phyloP scores from a whole-genome alignment of 2,797 vertebrate species.

The Craterocephalus amniculus region DNA sequence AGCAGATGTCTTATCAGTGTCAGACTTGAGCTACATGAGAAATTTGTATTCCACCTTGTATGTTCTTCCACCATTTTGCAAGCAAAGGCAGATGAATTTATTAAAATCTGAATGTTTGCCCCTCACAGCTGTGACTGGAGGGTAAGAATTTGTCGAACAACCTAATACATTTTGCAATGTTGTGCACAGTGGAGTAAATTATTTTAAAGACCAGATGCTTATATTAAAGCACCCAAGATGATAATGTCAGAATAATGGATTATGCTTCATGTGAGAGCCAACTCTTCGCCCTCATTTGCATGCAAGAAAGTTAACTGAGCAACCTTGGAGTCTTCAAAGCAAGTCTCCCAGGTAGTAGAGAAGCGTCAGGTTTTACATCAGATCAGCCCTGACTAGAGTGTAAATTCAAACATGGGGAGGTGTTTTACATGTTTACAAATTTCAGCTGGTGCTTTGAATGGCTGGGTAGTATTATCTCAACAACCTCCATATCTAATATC shows the following conservation, averaged over 20 bases:
- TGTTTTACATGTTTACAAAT: constrained; percentile 62
- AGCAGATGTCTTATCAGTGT: constrained; percentile 17
- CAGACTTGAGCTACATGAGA: constrained; percentile 14
- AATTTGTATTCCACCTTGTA: constrained; percentile 31
- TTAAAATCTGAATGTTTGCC: constrained; percentile 23
- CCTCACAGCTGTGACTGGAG: constrained; percentile 36
- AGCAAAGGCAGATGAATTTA: constrained; percentile 26
- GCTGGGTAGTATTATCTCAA: constrained; percentile 24
- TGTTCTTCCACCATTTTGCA: constrained; percentile 28
- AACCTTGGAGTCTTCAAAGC: constrained; percentile 76
- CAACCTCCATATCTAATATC: constrained; percentile 1
- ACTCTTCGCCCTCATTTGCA: constrained; percentile 65
- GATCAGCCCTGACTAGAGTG: constrained; percentile 69
- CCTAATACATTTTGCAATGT: constrained; percentile 29
- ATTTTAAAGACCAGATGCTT: constrained; percentile 55
- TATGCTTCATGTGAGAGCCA: constrained; percentile 48
- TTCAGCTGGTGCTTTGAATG: constrained; percentile 28
- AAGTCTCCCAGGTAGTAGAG: constrained; percentile 72
- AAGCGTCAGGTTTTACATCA: constrained; percentile 68
- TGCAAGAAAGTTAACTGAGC: constrained; percentile 60
- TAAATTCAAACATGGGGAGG: constrained; percentile 54
- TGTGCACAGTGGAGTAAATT: constrained; percentile 55
- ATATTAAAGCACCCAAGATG: constrained; percentile 50
- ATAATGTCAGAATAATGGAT: constrained; percentile 61
- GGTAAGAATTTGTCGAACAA: constrained; percentile 39